Conservation (phyloP, 2,888 invertebrate genomes). For the Gnatocerus cornutus region DNA sequence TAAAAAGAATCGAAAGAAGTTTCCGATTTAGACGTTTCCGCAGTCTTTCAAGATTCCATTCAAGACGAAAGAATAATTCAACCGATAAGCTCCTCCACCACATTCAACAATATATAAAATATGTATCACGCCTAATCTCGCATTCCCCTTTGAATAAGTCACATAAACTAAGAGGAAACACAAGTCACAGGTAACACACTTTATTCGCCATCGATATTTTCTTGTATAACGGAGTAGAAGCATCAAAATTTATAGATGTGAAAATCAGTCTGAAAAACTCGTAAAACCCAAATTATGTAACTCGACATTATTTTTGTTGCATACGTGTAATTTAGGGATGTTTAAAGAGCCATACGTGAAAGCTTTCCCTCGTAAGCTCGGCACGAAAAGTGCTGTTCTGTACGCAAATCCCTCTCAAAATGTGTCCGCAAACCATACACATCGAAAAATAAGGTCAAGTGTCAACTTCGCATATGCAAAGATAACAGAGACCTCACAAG, state of each 20-base stretch:
- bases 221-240: neutral
- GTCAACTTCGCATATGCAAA: slow-evolving; percentile 20
- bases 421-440: slow-evolving; percentile 12
- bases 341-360: slow-evolving; percentile 24
- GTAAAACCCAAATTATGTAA: slow-evolving; percentile 4
- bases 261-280: neutral
- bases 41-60: slow-evolving; percentile 26
- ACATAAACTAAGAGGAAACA: slow-evolving; percentile 10
- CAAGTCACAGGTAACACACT: neutral
- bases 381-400: slow-evolving; percentile 19
- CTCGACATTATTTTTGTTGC: slow-evolving; percentile 12
- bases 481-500: slow-evolving; percentile 7
- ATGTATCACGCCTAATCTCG: slow-evolving; percentile 22
- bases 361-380: slow-evolving; percentile 26
- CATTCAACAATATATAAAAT: slow-evolving; percentile 24
- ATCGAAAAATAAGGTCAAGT: slow-evolving; percentile 28
- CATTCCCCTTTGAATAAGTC: slow-evolving; percentile 27
- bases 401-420: slow-evolving; percentile 26
- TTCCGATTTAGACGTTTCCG: slow-evolving; percentile 24
- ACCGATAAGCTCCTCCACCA: slow-evolving; percentile 12
- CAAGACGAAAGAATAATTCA: slow-evolving; percentile 25
- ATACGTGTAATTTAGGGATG: slow-evolving; percentile 14
- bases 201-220: slow-evolving; percentile 7
- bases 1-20: slow-evolving; percentile 16
- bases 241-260: neutral